Evolutionary conservation across 1,140 invertebrate genomes (phyloP).

Genomic region (Colletes gigas): DNA sequence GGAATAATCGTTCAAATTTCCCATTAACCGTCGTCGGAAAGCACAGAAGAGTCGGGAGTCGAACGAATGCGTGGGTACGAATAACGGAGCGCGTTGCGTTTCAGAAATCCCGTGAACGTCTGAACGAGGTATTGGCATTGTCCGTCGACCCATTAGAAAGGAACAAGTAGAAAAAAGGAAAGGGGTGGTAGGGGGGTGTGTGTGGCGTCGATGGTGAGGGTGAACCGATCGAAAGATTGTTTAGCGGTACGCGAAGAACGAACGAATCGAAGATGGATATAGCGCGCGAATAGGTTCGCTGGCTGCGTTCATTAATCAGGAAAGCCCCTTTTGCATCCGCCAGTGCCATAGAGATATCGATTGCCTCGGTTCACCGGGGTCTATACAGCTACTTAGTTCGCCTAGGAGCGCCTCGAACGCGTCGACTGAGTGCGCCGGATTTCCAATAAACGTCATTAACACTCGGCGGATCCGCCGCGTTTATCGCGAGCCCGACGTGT

Average conservation of each 20-base stretch:
- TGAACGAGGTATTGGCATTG: slow-evolving; percentile 10
- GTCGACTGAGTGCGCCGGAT: slow-evolving; percentile 47
- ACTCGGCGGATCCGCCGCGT: slow-evolving; percentile 34
- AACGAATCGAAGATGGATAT: slow-evolving; percentile 55
- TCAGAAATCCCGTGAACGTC: not conserved
- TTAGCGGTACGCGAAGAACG: slow-evolving; percentile 52
- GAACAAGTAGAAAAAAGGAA: not conserved
- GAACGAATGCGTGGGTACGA: no score
- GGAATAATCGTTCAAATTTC: no score
- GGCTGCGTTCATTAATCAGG: slow-evolving; percentile 70
- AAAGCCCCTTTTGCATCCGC: slow-evolving; percentile 63
- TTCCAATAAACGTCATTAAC: slow-evolving; percentile 64
- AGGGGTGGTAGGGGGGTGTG: not conserved
- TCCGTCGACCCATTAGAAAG: not conserved
- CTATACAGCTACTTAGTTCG: slow-evolving; percentile 60
- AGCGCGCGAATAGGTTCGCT: slow-evolving; percentile 45
- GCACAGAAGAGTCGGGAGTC: no score
- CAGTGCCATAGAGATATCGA: slow-evolving; percentile 69
- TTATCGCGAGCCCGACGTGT: not conserved
- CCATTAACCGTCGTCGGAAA: no score
- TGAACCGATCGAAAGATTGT: slow-evolving; percentile 49
- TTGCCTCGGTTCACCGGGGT: slow-evolving; percentile 58
- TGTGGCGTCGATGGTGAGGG: not conserved
- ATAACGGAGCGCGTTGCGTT: not conserved
- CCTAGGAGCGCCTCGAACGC: slow-evolving; percentile 49